These are phyloP conservation scores for Salvator merianae DNA, from an alignment of 2,113 vertebrate genomes.

Conservation along the genomic window DNA sequence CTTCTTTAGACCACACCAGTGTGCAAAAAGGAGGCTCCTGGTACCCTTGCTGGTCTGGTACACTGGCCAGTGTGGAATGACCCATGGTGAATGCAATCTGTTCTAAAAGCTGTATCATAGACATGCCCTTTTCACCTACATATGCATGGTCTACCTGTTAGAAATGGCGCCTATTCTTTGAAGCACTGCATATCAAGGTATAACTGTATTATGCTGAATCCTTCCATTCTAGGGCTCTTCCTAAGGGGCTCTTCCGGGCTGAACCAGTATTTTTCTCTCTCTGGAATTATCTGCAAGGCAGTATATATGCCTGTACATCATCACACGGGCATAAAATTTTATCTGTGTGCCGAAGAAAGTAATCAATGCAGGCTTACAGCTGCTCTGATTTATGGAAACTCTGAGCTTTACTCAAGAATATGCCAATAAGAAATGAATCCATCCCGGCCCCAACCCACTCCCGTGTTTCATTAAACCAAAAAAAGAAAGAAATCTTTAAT, in stretches of 20 bases:
- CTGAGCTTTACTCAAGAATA: background rate
- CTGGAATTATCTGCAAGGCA: background rate
- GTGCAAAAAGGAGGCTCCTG: too few relatives aligned
- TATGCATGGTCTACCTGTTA: too few relatives aligned
- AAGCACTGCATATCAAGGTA: background rate
- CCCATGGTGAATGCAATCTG: too few relatives aligned
- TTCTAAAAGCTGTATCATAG: too few relatives aligned
- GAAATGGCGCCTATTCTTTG: background rate
- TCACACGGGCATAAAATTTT: background rate
- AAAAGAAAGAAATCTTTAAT: background rate
- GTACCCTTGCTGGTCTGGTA: too few relatives aligned
- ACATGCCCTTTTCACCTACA: too few relatives aligned
- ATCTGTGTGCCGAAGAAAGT: background rate
- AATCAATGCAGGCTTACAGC: background rate
- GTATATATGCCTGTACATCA: rapidly evolving
- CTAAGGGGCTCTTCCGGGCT: background rate
- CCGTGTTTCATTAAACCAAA: background rate
- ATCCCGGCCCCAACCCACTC: background rate
- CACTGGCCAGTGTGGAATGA: too few relatives aligned
- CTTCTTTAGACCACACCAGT: too few relatives aligned
- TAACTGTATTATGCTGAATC: too few relatives aligned
- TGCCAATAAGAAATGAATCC: conserved; percentile 23
- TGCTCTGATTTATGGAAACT: conserved; percentile 2
- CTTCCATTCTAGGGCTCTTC: background rate
- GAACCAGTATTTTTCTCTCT: rapidly evolving